Evolutionary conservation across 1,140 invertebrate genomes (phyloP).

Genomic region (Littorina saxatilis): DNA sequence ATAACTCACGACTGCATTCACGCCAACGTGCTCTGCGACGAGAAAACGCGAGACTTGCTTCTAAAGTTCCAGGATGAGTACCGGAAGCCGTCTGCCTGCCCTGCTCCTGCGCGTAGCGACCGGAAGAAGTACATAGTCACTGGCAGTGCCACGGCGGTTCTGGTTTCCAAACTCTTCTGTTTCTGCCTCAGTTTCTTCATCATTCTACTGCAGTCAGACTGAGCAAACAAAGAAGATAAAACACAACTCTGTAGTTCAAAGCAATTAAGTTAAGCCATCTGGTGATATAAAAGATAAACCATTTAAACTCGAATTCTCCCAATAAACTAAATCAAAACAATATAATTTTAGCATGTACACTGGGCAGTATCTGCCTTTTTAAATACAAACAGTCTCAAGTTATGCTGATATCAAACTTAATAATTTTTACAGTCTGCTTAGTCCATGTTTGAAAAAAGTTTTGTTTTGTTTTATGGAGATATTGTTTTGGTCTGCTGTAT

Average conservation of each 20-base stretch:
- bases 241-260: no score
- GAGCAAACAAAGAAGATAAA: neutral
- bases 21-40: conserved; percentile 5
- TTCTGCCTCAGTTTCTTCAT: neutral
- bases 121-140: conserved; percentile 31
- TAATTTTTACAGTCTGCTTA: no score
- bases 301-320: neutral
- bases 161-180: conserved; percentile 19
- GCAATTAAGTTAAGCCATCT: no score
- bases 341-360: neutral
- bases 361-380: neutral
- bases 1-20: conserved; percentile 32
- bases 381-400: neutral
- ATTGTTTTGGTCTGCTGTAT: no score
- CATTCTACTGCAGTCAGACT: neutral
- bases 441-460: no score
- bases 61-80: conserved; percentile 30
- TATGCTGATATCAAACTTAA: neutral
- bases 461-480: no score
- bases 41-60: conserved; percentile 15
- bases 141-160: neutral
- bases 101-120: conserved; percentile 10
- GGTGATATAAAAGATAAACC: neutral
- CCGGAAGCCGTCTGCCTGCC: conserved; percentile 25
- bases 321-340: neutral